phyloP scores from a whole-genome alignment of 2,888 invertebrate species.

The Alcis repandata region DNA sequence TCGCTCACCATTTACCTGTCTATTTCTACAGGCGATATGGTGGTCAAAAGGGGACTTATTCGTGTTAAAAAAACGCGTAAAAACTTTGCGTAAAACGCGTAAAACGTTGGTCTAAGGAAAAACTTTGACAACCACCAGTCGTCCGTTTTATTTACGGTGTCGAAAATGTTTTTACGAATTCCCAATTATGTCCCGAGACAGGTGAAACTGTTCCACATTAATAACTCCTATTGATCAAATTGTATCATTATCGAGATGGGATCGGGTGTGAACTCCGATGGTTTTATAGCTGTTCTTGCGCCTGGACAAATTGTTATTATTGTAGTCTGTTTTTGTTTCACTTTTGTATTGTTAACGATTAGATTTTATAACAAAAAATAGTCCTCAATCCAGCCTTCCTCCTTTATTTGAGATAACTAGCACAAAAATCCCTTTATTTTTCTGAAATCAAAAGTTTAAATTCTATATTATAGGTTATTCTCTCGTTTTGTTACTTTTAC shows the following conservation, averaged over 20 bases:
- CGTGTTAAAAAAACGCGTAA: too few species aligned
- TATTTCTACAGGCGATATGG: too few species aligned
- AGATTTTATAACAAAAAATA: too few species aligned
- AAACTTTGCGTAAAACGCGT: neutral
- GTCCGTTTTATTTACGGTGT: slow-evolving; percentile 64
- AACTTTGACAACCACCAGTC: slow-evolving; percentile 58
- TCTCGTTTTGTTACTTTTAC: too few species aligned
- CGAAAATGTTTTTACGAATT: slow-evolving; percentile 70
- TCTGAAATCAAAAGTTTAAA: too few species aligned
- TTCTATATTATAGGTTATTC: too few species aligned
- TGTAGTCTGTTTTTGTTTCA: slow-evolving; percentile 1
- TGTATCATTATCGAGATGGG: slow-evolving; percentile 22
- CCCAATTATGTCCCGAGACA: slow-evolving; percentile 73
- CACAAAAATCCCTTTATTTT: too few species aligned
- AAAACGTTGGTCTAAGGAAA: slow-evolving; percentile 2
- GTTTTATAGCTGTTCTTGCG: slow-evolving; percentile 24
- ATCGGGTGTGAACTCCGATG: slow-evolving; percentile 18
- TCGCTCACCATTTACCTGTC: too few species aligned
- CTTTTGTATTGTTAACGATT: neutral
- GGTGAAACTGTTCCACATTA: slow-evolving; percentile 63
- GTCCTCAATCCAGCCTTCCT: too few species aligned
- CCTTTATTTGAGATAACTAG: too few species aligned
- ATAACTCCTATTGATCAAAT: slow-evolving; percentile 49
- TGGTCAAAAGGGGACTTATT: too few species aligned
- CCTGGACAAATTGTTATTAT: slow-evolving; percentile 10